Conservation (phyloP, 2,113 vertebrate genomes). For the Brachionichthys hirsutus region DNA sequence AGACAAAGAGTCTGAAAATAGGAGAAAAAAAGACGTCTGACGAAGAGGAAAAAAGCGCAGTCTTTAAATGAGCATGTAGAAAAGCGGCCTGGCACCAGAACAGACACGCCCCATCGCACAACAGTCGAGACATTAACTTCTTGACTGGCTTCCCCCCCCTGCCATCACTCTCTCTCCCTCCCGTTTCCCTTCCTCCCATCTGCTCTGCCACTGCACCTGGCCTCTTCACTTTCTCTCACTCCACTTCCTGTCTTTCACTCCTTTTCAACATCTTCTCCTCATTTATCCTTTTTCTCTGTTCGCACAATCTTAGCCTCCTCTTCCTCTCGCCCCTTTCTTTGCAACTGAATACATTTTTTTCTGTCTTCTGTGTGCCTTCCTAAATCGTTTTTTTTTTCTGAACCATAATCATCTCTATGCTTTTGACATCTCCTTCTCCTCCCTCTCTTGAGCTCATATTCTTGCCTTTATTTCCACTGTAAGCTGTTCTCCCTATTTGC, state of each 20-base stretch:
- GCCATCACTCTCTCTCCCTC: constrained; percentile 58
- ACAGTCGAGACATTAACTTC: constrained; percentile 64
- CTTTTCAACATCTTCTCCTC: constrained; percentile 35
- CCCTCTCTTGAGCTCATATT: constrained; percentile 5
- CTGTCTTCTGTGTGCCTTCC: constrained; percentile 34
- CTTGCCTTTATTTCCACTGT: constrained; percentile 5
- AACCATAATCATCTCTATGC: constrained; percentile 13
- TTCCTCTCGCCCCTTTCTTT: constrained; percentile 28
- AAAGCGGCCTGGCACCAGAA: constrained; percentile 57
- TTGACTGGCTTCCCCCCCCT: constrained; percentile 34
- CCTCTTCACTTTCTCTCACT: constrained; percentile 61
- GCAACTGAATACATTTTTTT: constrained; percentile 44
- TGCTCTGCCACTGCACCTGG: constrained; percentile 64
- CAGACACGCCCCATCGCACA: constrained; percentile 74
- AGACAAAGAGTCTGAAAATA: constrained; percentile 12
- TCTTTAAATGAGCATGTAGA: constrained; percentile 53
- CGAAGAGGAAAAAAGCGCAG: constrained; percentile 4
- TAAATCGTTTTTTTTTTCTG: constrained; percentile 20
- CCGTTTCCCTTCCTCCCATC: constrained; percentile 58
- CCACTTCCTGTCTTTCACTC: constrained; percentile 55
- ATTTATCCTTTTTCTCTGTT: constrained; percentile 34
- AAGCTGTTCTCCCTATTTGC: background rate
- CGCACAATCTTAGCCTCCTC: constrained; percentile 25
- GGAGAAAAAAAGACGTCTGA: constrained; percentile 23
- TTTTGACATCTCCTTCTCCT: constrained; percentile 20